Base-by-base conservation (phyloP, 2,797 vertebrate genomes). In the Buphagus erythrorhynchus region DNA sequence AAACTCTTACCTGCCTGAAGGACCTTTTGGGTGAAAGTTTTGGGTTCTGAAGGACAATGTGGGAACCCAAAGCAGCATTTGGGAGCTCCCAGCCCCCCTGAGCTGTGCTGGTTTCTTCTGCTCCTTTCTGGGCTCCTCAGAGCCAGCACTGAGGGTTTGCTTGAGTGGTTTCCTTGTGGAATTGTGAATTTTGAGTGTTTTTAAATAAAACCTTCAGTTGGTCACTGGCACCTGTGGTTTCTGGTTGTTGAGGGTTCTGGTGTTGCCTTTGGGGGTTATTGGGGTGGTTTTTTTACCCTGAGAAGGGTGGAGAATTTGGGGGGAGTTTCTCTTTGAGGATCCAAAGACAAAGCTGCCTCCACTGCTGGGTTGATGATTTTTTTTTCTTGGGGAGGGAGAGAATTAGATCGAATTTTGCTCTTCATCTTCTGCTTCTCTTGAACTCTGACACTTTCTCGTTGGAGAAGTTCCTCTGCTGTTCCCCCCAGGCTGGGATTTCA, bases 401-500 rank as follows among this genome's bases (percentile, higher is more conserved):
- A 62, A 17, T 77, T 19, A 16, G 20, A 31, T 25, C 16, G 20
- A 48, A 74, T 12, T 35, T 86, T 90, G 29, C 18, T 83, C 16
- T 57, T 69, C 5, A 9, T 48, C 46, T 59, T 4, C 7, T 49
- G 26, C 33, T 49, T 21, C 48, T 57, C 21, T 18, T 28, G 33
- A 17, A 0, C 29, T 16, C 33, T 79, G 36, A 0, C 8, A 0
- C 1, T 1, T n/a, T 63, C 6, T 4, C 16, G n/a, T 26, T 54
- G 35, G 8, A 28, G 51, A 1, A 20, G 22, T 35, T 46, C 1
- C 18, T 20, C 11, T 8, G 40, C 65, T 43, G 9, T 9, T 75
- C 17, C 6, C 55, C 2, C 5, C 6, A 15, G 38, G 38, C 38
- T 38, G 40, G 40, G 40, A 2, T 51, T 66, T 62, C 0, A 0